Conservation (phyloP, 1,140 invertebrate species). For the Apis cerana region DNA sequence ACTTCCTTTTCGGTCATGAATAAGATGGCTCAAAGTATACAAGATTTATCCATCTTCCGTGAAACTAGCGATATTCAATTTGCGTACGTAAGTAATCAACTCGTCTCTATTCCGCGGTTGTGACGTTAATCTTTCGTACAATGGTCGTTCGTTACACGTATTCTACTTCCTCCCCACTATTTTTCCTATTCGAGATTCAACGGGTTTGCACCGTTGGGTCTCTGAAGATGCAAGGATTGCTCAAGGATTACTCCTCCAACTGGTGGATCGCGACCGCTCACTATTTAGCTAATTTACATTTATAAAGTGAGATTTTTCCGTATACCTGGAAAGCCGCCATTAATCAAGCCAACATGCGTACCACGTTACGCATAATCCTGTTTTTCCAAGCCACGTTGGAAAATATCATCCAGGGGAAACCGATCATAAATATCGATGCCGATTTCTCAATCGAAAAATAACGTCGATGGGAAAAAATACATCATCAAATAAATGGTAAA, state of each 20-base stretch:
- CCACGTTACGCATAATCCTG: constrained; percentile 4
- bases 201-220: background rate
- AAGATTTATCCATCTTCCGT: background rate
- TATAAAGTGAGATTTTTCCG: constrained; percentile 33
- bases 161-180: constrained; percentile 6
- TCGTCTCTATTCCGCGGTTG: background rate
- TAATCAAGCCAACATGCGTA: constrained; percentile 27
- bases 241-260: constrained; percentile 35
- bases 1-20: background rate
- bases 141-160: constrained; percentile 17
- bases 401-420: constrained; percentile 10
- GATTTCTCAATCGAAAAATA: background rate
- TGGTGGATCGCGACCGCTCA: constrained; percentile 8
- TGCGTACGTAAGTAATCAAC: background rate
- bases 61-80: constrained; percentile 7
- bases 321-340: constrained; percentile 8
- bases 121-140: constrained; percentile 22
- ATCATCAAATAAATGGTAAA: too few species aligned
- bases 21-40: background rate
- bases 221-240: constrained; percentile 1
- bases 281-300: constrained; percentile 49
- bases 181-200: background rate
- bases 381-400: constrained; percentile 11
- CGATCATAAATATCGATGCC: constrained; percentile 3
- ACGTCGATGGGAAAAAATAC: too few species aligned